Base-by-base conservation (phyloP, 2,113 vertebrate genomes). In the Otolemur garnettii region DNA sequence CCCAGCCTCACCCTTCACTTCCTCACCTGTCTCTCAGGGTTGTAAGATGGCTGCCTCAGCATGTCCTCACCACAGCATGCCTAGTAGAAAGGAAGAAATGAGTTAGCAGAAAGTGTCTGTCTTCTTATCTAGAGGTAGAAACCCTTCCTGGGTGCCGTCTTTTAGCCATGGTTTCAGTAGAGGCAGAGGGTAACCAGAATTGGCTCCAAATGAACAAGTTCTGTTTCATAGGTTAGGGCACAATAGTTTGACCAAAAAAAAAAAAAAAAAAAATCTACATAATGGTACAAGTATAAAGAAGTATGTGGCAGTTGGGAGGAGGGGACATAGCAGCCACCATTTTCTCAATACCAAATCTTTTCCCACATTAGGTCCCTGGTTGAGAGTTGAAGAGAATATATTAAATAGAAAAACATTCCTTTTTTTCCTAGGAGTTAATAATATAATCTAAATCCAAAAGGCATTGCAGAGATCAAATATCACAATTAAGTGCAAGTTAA, bases 381-480 rank as follows among this genome's bases (percentile, higher is more conserved):
- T 87, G 9, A 83, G 24, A 4, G 7, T 38, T 82, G 9, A 55
- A 72, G 10, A 42, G 60, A 95, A 57, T 90, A 28, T 57, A 72
- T 94, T 87, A 71, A 93, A 22, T 33, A 80, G 12, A 19, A 71
- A 3, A 82, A 18, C 19, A 60, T 7, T 57, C 45, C 45, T 50
- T 50, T 50, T 83, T 18, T 50, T 95, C 75, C 22, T 80, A 88
- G 10, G 26, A 87, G 28, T 86, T 91, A 10, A 68, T 26, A 91
- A 30, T 77, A 93, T 90, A 95, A 85, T 92, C 2, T 4, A 86
- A 95, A 96, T 72, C 45, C 30, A 88, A 92, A 96, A 42, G 42
- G 38, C 57, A 74, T 14, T 89, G 26, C 24, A 95, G 60, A 92
- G 53, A 92, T 82, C 57, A 79, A 93, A 93, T 42, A 57, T 60